A percentile compares a stretch with the other conserved stretches of the same genome.
Conservation (phyloP, 2,888 invertebrate genomes). For the Drosophila birchii region DNA sequence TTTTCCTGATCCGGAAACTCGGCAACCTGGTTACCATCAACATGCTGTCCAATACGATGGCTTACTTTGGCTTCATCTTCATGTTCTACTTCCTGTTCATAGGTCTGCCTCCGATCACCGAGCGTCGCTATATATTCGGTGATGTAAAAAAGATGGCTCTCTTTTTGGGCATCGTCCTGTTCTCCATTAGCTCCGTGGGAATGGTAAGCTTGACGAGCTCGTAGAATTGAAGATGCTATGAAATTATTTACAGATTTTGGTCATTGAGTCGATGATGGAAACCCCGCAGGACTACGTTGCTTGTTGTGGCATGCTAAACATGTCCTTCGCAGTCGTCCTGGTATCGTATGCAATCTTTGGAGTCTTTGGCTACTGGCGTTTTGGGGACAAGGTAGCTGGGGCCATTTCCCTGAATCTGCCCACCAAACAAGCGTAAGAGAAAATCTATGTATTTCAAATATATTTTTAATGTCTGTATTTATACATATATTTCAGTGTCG, state of each 20-base stretch:
- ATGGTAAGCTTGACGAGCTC: constrained; percentile 86
- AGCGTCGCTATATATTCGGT: constrained; percentile 81
- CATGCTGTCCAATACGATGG: constrained; percentile 94
- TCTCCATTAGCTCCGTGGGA: constrained; percentile 92
- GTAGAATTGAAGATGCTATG: neutral
- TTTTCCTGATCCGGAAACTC: constrained; percentile 90
- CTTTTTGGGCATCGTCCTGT: constrained; percentile 95
- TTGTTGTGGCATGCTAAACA: constrained; percentile 94
- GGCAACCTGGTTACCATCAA: constrained; percentile 95
- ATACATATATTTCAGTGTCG: neutral
- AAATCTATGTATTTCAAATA: no score
- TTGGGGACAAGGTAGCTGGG: constrained; percentile 89
- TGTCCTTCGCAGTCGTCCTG: constrained; percentile 92
- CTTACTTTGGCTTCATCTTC: constrained; percentile 91
- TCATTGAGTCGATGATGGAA: constrained; percentile 97
- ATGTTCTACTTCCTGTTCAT: constrained; percentile 89
- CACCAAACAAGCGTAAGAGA: constrained; percentile 87
- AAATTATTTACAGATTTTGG: constrained; percentile 89
- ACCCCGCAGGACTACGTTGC: constrained; percentile 94
- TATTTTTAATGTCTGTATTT: no score
- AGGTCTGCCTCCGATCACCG: constrained; percentile 85
- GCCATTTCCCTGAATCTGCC: constrained; percentile 95
- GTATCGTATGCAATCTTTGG: constrained; percentile 92
- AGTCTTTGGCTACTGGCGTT: constrained; percentile 96
- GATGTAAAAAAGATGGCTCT: constrained; percentile 87